Evolutionary conservation across 2,888 invertebrate species (phyloP), one percentile per base, ranked within the genome.

Genomic region (Parapristionchus giblindavisi): DNA sequence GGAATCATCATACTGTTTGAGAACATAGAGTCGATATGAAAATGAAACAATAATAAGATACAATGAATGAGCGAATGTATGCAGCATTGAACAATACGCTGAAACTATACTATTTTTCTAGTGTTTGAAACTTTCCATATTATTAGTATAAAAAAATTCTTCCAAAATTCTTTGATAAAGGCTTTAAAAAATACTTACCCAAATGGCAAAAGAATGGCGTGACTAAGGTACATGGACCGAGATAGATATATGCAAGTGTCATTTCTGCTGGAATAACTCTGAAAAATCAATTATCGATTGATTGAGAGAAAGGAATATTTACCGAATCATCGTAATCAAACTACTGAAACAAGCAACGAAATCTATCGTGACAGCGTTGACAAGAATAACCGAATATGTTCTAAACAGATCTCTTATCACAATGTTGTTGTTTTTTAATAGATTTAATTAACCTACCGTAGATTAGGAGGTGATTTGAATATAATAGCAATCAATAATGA

Each of bases 21-120:
- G 8, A 6, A 68, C 52, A 24, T 52, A 68, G 32, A 68, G 27
- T 21, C 68, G 51, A 52, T 68, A 68, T 24, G 51, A 68, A 52
- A 68, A 68, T 4, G 68, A 68, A n/a, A 68, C 51, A n/a, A 68
- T 52, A 27, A 68, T 68, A 8, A 68, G 34, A 52, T 68, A 68
- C 11, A 68, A 24, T 0, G 68, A 68, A 11, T 52, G 68, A 14
- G 68, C 68, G 52, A 68, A 68, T 32, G 68, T 68, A 36, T 68
- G 52, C 52, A 68, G 3, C 68, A 68, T 68, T 1, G 52, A 51
- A 34, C 51, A 52, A 24, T 68, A 51, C 24, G 63, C 63, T 65
- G 40, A 43, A 1, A 3, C 27, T 29, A 61, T n/a, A n/a, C n/a
- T n/a, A n/a, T n/a, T n/a, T n/a, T 61, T 40, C 24, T 21, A 3